Percentiles rank a stretch among this genome's conserved stretches.
Evolutionary conservation across 2,797 vertebrate genomes (phyloP).

Genomic region (Coregonus suidteri): DNA sequence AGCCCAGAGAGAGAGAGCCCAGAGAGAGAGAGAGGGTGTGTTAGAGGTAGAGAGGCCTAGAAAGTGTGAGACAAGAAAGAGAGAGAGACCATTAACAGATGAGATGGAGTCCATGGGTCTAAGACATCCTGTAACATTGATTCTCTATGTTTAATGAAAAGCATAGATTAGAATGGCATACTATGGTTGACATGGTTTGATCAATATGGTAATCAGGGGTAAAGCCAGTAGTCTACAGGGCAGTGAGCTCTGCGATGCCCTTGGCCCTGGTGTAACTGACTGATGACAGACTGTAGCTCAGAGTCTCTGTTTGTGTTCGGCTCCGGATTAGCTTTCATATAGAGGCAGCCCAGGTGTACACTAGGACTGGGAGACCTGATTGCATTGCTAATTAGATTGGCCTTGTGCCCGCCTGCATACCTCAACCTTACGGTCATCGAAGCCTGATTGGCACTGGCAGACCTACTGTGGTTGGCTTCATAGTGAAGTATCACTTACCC

Average conservation of each 20-base stretch:
- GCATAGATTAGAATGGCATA: slow-evolving; percentile 49
- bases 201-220: slow-evolving; percentile 35
- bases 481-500: slow-evolving; percentile 44
- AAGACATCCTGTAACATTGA: too few species aligned
- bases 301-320: slow-evolving; percentile 14
- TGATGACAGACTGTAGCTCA: slow-evolving; percentile 18
- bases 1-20: too few species aligned
- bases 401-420: slow-evolving; percentile 10
- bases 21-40: too few species aligned
- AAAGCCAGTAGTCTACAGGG: slow-evolving; percentile 26
- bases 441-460: slow-evolving; percentile 20
- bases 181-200: slow-evolving; percentile 23
- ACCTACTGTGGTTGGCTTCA: slow-evolving; percentile 33
- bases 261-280: slow-evolving; percentile 43
- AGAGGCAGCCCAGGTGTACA: slow-evolving; percentile 29
- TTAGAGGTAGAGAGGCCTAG: too few species aligned
- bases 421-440: slow-evolving; percentile 22
- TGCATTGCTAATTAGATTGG: slow-evolving; percentile 34
- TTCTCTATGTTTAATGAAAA: slow-evolving; percentile 55
- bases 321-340: slow-evolving; percentile 51
- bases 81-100: too few species aligned
- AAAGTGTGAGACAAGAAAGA: too few species aligned
- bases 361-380: slow-evolving; percentile 26
- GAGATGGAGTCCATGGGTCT: too few species aligned
- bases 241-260: slow-evolving; percentile 19